These are phyloP conservation scores for Wasmannia auropunctata DNA, from an alignment of 1,140 invertebrate species.

Conservation along the genomic window DNA sequence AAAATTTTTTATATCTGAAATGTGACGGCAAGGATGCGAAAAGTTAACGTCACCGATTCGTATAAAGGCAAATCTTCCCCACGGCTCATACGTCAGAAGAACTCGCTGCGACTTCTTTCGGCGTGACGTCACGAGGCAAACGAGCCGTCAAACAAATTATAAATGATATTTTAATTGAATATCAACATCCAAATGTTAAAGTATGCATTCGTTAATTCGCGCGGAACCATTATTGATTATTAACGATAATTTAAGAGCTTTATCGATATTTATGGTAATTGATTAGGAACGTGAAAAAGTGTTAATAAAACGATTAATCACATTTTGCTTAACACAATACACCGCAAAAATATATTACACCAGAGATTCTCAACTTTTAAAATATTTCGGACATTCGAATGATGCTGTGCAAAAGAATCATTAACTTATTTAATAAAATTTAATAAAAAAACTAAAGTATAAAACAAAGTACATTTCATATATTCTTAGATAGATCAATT, in stretches of 20 bases:
- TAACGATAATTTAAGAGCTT: slow-evolving; percentile 37
- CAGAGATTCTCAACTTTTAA: slow-evolving; percentile 1
- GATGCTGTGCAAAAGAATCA: neutral
- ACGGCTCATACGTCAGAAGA: neutral
- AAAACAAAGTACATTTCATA: neutral
- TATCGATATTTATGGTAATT: slow-evolving; percentile 38
- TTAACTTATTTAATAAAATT: neutral
- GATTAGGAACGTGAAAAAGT: slow-evolving; percentile 26
- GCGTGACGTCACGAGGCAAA: neutral
- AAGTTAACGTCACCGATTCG: slow-evolving; percentile 9
- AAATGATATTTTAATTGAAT: slow-evolving; percentile 47
- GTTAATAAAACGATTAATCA: slow-evolving; percentile 10
- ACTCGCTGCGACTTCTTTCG: neutral
- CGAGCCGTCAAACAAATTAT: slow-evolving; percentile 5
- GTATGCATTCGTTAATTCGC: slow-evolving; percentile 3
- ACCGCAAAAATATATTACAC: neutral
- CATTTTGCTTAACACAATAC: neutral
- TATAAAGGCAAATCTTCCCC: neutral
- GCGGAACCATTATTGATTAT: neutral
- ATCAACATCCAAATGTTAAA: slow-evolving; percentile 13
- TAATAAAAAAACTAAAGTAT: neutral
- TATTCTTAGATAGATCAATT: neutral
- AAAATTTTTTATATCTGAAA: neutral
- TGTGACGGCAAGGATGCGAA: neutral
- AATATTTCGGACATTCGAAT: neutral